These are phyloP conservation scores for Talpa occidentalis DNA, from an alignment of 2,113 vertebrate species.

Conservation along the genomic window DNA sequence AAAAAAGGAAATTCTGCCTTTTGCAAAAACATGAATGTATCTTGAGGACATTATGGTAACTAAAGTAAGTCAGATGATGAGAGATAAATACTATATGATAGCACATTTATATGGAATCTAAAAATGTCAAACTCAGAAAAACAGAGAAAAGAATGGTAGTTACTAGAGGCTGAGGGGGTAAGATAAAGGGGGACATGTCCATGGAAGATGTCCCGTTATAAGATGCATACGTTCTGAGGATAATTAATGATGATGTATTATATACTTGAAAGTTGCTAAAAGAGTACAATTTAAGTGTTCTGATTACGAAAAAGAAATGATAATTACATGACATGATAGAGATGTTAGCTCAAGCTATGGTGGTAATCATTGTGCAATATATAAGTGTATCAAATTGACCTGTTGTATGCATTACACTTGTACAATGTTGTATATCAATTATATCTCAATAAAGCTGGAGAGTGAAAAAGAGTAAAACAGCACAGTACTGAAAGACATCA, in stretches of 20 bases:
- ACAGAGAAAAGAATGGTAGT: background rate
- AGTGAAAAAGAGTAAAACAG: background rate
- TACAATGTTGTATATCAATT: background rate
- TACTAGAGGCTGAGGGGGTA: background rate
- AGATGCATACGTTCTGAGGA: background rate
- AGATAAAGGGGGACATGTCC: background rate
- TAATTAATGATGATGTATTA: background rate
- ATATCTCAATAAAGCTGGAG: background rate
- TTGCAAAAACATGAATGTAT: background rate
- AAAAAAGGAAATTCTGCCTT: background rate
- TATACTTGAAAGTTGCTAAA: background rate
- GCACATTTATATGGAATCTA: background rate
- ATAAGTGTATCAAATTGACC: background rate
- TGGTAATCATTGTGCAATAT: background rate
- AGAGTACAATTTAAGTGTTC: background rate
- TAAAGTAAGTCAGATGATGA: background rate
- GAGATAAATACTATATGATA: background rate
- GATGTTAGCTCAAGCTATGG: background rate
- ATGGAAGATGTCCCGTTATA: background rate
- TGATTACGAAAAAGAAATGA: background rate
- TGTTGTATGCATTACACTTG: background rate
- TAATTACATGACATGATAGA: background rate
- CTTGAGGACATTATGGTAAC: background rate
- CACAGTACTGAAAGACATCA: background rate
- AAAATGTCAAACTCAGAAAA: background rate